phyloP scores from a whole-genome alignment of 2,113 vertebrate species.

The Pollimyrus isidori region DNA sequence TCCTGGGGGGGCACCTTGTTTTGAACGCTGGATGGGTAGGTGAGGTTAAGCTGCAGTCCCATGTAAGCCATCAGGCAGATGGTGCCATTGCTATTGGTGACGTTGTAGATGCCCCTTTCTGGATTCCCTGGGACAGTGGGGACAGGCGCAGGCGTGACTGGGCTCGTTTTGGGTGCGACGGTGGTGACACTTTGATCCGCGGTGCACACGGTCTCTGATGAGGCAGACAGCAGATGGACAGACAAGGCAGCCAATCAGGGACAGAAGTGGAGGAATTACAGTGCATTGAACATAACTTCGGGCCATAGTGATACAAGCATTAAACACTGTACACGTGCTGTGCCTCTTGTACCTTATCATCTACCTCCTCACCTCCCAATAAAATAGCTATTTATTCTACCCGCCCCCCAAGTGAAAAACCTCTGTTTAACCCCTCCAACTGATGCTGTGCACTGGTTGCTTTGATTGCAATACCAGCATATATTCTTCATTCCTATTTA shows the following conservation, averaged over 20 bases:
- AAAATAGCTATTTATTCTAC: neutral
- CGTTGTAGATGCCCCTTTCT: slow-evolving; percentile 54
- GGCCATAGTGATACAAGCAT: neutral
- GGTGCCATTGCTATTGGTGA: slow-evolving; percentile 61
- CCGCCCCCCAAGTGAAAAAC: too few species aligned
- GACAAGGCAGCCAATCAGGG: neutral
- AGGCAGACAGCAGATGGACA: slow-evolving; percentile 4
- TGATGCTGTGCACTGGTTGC: neutral
- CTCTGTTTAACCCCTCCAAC: too few species aligned
- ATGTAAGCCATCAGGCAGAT: slow-evolving; percentile 72
- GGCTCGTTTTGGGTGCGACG: slow-evolving; percentile 28
- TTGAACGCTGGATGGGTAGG: slow-evolving; percentile 49
- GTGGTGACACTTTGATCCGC: slow-evolving; percentile 55
- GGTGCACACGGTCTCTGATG: slow-evolving; percentile 67
- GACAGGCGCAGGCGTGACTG: slow-evolving; percentile 32
- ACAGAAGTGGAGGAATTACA: neutral
- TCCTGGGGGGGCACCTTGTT: slow-evolving; percentile 46
- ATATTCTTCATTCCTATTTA: neutral
- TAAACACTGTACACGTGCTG: neutral
- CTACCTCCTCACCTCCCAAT: neutral
- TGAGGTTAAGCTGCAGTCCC: slow-evolving; percentile 80
- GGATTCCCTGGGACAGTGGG: slow-evolving; percentile 52
- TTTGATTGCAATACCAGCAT: neutral
- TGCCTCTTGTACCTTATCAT: neutral
- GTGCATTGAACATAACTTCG: neutral